Evolutionary conservation across 2,113 vertebrate genomes (phyloP).

Genomic region (Hylia prasina): DNA sequence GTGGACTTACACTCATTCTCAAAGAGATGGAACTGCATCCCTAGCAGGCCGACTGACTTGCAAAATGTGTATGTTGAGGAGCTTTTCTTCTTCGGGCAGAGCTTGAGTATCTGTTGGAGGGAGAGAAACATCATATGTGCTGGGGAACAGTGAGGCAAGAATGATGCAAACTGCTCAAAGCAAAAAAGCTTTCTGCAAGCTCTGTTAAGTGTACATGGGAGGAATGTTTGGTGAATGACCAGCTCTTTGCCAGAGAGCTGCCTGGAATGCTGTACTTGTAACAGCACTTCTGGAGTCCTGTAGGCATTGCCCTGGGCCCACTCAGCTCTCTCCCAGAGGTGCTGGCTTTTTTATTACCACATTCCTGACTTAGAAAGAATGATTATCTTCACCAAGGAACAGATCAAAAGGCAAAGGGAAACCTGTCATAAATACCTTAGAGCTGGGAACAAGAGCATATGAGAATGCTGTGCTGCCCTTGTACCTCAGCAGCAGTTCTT

Average conservation of each 20-base stretch:
- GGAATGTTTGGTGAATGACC: not conserved
- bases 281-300: not conserved
- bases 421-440: not conserved
- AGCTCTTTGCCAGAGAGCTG: not conserved
- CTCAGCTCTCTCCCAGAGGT: not conserved
- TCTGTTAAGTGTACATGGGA: not conserved
- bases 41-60: conserved; percentile 91
- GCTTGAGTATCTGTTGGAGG: conserved; percentile 87
- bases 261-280: not conserved
- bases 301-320: not conserved
- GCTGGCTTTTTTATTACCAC: not conserved
- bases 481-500: not conserved
- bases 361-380: not conserved
- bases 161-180: not conserved
- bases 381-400: not conserved
- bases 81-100: conserved; percentile 97
- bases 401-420: not conserved
- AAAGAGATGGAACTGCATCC: conserved; percentile 97
- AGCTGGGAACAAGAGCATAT: not conserved
- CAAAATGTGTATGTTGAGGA: conserved; percentile 96
- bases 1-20: conserved; percentile 94
- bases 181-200: not conserved
- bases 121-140: not conserved
- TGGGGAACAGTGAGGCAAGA: not conserved
- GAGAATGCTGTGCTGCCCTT: not conserved